Base-by-base conservation (phyloP, 2,888 invertebrate species). In the Zygothrica quintamaculata region DNA sequence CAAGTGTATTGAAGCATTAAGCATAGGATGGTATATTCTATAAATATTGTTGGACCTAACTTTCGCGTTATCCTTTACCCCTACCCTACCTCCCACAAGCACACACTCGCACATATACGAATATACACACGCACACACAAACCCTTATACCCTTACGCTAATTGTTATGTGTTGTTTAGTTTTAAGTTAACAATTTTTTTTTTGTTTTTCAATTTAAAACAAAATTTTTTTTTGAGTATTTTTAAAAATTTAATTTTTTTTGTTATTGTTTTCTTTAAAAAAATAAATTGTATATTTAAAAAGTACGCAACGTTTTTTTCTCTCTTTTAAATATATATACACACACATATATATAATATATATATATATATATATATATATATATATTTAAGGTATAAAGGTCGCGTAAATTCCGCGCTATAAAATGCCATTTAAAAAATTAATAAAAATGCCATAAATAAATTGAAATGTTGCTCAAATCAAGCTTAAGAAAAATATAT, bases 371-470 rank as follows among this genome's bases (percentile, higher is more conserved):
- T 36, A 22, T 2, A 22, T 2, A 22, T 29, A 34, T 42, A 61
- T 9, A 25, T 9, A 5, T n/a, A 12, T 25, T 12, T 34, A 50
- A 25, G 31, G 12, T 12, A n/a, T 36, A 36, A 44, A 73, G 75
- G 76, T 66, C 76, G 65, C 60, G 46, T 39, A 65, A 64, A 69
- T 71, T 75, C 69, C 69, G 69, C 60, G 64, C 76, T 36, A 74
- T 74, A 61, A 76, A 76, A 74, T 71, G 64, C 50, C 75, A 68
- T 64, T 80, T 75, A 80, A 77, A 65, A 79, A 80, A 82, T 82
- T 74, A 80, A 80, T 82, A 80, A 84, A 81, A 84, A 76, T 73
- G 70, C 71, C 72, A 84, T 77, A 84, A 77, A 77, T 76, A 78
- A 80, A 74, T 76, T 77, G 72, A 80, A 73, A 74, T 77, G 71